phyloP scores from a whole-genome alignment of 2,797 vertebrate species.

The Silurus aristotelis region DNA sequence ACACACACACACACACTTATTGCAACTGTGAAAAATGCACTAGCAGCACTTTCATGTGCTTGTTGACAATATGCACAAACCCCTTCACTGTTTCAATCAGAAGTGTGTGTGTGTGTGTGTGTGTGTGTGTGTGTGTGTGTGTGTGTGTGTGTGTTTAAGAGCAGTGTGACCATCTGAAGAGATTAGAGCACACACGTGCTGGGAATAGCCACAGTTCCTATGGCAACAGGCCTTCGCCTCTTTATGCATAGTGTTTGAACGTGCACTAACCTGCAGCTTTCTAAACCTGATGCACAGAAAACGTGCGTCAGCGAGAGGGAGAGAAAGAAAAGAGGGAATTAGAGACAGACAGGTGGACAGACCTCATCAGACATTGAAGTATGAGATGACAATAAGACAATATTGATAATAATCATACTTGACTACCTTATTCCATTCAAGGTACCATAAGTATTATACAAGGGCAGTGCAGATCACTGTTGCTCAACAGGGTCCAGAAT shows the following conservation, averaged over 20 bases:
- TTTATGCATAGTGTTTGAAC: constrained; percentile 19
- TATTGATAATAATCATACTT: no score
- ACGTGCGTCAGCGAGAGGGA: neutral
- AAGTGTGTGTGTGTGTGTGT: neutral
- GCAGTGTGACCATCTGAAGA: neutral
- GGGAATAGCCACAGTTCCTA: constrained; percentile 65
- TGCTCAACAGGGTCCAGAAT: neutral
- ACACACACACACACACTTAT: neutral
- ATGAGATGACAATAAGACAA: neutral
- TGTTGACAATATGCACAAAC: neutral
- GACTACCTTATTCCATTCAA: neutral
- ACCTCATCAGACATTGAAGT: constrained; percentile 1
- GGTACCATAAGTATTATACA: neutral
- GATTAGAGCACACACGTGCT: constrained; percentile 4
- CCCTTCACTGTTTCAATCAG: constrained; percentile 9
- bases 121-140: neutral
- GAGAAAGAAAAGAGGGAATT: neutral
- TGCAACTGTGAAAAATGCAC: constrained; percentile 3
- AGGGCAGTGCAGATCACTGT: neutral
- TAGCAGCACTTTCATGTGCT: constrained; percentile 3
- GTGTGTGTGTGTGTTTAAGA: neutral
- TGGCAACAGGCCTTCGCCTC: constrained; percentile 66
- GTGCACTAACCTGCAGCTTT: constrained; percentile 31
- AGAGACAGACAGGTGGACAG: neutral
- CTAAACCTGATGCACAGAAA: constrained; percentile 8